These are phyloP conservation scores for Otocyon megalotis DNA, from an alignment of 2,113 vertebrate genomes.

Conservation along the genomic window DNA sequence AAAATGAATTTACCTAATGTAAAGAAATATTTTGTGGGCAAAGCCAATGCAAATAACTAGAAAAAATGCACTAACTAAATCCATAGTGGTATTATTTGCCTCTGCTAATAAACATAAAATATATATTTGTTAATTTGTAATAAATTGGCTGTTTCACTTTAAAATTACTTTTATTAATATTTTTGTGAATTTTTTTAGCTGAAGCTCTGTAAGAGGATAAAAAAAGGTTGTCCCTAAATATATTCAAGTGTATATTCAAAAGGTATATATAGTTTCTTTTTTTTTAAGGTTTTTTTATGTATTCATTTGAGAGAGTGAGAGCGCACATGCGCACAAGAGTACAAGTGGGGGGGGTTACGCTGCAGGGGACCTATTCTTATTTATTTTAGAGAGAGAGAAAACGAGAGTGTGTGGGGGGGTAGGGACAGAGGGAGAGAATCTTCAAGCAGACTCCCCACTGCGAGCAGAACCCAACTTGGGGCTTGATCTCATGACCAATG, in stretches of 20 bases:
- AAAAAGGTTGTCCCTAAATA: constrained; percentile 21
- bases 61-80: neutral
- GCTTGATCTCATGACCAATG: neutral
- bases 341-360: too few relatives aligned
- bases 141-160: constrained; percentile 26
- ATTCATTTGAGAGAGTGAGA: neutral
- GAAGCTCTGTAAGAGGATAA: neutral
- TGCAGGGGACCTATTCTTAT: neutral
- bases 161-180: constrained; percentile 41
- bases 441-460: neutral
- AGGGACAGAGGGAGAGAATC: neutral
- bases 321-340: too few relatives aligned
- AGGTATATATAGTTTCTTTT: neutral
- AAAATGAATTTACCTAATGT: neutral
- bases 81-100: neutral
- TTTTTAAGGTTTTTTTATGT: neutral
- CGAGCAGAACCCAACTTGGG: neutral
- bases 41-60: neutral
- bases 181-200: neutral
- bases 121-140: neutral
- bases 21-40: neutral
- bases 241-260: neutral
- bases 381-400: neutral
- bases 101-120: constrained; percentile 1
- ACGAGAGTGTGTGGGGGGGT: neutral